These are phyloP conservation scores for Tanypteryx hageni DNA, from an alignment of 2,888 invertebrate species.

Conservation along the genomic window DNA sequence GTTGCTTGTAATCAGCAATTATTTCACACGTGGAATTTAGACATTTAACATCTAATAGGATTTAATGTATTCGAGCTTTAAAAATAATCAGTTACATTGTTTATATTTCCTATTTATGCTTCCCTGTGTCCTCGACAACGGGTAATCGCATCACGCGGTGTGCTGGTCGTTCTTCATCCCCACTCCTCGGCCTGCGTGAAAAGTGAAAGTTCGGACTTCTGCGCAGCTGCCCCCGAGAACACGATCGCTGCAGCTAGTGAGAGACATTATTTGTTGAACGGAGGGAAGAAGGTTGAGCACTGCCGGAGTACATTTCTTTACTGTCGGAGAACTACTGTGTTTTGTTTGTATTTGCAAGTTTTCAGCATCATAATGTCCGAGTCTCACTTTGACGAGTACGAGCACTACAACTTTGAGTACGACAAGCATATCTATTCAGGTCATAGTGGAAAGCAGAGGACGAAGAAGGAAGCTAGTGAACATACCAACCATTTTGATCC, in stretches of 20 bases:
- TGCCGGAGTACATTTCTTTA: background rate
- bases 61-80: background rate
- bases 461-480: slow-evolving; percentile 91
- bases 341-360: slow-evolving; percentile 29
- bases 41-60: background rate
- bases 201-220: slow-evolving; percentile 35
- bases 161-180: slow-evolving; percentile 1
- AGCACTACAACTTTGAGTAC: slow-evolving; percentile 95
- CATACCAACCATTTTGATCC: slow-evolving; percentile 96
- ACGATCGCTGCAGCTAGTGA: background rate
- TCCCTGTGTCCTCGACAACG: slow-evolving; percentile 11
- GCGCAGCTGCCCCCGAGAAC: slow-evolving; percentile 49
- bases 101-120: slow-evolving; percentile 31
- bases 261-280: background rate
- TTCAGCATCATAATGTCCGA: slow-evolving; percentile 83
- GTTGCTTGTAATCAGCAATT: background rate
- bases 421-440: slow-evolving; percentile 92
- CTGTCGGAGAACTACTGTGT: slow-evolving; percentile 7
- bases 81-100: background rate
- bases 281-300: background rate
- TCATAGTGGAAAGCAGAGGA: slow-evolving; percentile 93
- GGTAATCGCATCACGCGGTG: slow-evolving; percentile 28
- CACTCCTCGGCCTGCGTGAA: background rate
- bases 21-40: background rate
- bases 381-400: slow-evolving; percentile 92